Percentiles rank a stretch among this genome's conserved stretches.
These are phyloP conservation scores for Tangara arthus DNA, from an alignment of 2,797 vertebrate species.

Conservation along the genomic window DNA sequence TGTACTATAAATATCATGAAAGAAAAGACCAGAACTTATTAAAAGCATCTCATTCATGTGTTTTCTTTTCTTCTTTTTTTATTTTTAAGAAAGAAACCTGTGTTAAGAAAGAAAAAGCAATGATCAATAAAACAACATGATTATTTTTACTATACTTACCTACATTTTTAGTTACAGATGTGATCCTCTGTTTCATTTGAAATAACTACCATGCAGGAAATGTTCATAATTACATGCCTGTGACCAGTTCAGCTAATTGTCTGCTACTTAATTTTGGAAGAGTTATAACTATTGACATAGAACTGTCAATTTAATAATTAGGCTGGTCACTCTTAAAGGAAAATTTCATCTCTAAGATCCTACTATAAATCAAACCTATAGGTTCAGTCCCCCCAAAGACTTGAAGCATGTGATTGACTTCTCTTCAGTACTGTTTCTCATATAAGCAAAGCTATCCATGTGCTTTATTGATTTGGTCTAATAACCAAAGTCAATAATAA, in stretches of 20 bases:
- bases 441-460: background rate
- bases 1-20: background rate
- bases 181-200: background rate
- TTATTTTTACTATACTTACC: background rate
- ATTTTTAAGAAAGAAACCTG: background rate
- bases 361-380: background rate
- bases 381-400: background rate
- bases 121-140: background rate
- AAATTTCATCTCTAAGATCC: background rate
- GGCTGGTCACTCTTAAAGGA: background rate
- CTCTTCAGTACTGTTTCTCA: background rate
- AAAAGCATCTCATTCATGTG: background rate
- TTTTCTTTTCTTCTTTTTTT: background rate
- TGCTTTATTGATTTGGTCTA: background rate
- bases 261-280: background rate
- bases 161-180: background rate
- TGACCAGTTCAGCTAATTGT: background rate
- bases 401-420: background rate
- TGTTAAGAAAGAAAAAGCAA: background rate
- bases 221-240: background rate
- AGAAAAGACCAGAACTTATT: background rate
- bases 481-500: background rate
- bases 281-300: background rate
- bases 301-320: conserved; percentile 26
- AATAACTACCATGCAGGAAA: background rate